Percentiles rank a stretch among this genome's conserved stretches.
These are phyloP conservation scores for Actinia tenebrosa DNA, from an alignment of 64 coral and sea anemone species.

Conservation along the genomic window DNA sequence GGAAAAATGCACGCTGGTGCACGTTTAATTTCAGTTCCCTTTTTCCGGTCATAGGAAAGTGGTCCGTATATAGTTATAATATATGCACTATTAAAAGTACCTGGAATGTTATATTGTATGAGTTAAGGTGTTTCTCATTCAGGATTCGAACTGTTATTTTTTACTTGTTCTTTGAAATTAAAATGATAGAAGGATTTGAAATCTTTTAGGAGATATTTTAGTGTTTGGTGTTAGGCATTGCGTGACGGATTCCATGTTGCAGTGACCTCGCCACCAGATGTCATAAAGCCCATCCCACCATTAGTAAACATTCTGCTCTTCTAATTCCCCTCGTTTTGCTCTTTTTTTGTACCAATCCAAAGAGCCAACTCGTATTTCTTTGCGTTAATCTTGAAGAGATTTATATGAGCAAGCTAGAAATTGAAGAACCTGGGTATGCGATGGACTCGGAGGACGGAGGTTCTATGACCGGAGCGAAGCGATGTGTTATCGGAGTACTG, in stretches of 20 bases:
- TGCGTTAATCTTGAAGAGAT: not conserved
- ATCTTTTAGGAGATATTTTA: too few species aligned
- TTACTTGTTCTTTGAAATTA: too few species aligned
- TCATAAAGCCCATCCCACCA: not conserved
- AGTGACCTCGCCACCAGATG: not conserved
- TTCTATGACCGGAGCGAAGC: not conserved
- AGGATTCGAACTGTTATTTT: too few species aligned
- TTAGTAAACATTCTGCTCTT: not conserved
- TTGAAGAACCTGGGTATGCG: not conserved
- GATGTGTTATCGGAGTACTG: not conserved
- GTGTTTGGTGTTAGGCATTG: not conserved
- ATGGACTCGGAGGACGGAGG: not conserved
- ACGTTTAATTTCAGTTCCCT: not conserved
- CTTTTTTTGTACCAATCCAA: not conserved
- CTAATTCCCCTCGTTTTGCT: not conserved
- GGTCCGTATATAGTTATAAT: too few species aligned
- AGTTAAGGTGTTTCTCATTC: too few species aligned
- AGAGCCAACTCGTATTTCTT: not conserved
- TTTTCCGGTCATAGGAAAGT: not conserved
- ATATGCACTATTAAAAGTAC: not conserved
- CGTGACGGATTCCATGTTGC: not conserved
- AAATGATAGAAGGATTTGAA: too few species aligned
- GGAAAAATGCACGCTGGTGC: not conserved
- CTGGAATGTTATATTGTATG: too few species aligned
- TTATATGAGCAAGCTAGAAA: not conserved